These are phyloP conservation scores for Eustalomyia histrio DNA, from an alignment of 2,888 invertebrate species.

Conservation along the genomic window DNA sequence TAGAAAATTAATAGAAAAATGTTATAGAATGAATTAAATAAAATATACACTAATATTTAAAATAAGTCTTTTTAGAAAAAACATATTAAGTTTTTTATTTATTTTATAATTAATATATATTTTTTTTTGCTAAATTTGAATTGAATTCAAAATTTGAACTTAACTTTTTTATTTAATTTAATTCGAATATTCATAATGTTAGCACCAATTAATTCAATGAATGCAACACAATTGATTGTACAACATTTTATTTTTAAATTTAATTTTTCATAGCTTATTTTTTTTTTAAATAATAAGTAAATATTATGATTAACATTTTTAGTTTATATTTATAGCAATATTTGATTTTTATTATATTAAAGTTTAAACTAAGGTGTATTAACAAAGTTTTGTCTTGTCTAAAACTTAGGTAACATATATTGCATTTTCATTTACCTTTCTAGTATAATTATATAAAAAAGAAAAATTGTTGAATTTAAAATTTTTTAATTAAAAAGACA, in stretches of 20 bases:
- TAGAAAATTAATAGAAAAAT: neutral
- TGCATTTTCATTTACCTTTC: slow-evolving; percentile 23
- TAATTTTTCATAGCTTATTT: slow-evolving; percentile 26
- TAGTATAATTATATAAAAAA: slow-evolving; percentile 27
- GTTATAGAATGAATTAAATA: neutral
- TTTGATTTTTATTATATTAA: slow-evolving; percentile 65
- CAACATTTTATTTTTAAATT: slow-evolving; percentile 44
- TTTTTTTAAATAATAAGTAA: neutral
- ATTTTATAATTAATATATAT: neutral
- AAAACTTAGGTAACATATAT: slow-evolving; percentile 48
- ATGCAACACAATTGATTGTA: slow-evolving; percentile 67
- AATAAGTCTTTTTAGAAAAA: neutral
- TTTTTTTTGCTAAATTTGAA: slow-evolving; percentile 42
- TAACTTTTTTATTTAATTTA: slow-evolving; percentile 54
- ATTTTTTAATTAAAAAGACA: slow-evolving; percentile 21
- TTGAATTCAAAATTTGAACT: slow-evolving; percentile 62
- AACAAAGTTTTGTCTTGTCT: slow-evolving; percentile 1
- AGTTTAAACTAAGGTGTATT: slow-evolving; percentile 14
- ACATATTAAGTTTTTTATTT: neutral
- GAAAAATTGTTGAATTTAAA: slow-evolving; percentile 31
- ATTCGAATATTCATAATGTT: slow-evolving; percentile 55
- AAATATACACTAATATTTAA: neutral
- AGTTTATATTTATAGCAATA: slow-evolving; percentile 12
- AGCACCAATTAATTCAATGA: slow-evolving; percentile 77
- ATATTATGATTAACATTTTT: slow-evolving; percentile 25